Base-by-base conservation (phyloP, 2,113 vertebrate genomes). In the Vidua macroura region DNA sequence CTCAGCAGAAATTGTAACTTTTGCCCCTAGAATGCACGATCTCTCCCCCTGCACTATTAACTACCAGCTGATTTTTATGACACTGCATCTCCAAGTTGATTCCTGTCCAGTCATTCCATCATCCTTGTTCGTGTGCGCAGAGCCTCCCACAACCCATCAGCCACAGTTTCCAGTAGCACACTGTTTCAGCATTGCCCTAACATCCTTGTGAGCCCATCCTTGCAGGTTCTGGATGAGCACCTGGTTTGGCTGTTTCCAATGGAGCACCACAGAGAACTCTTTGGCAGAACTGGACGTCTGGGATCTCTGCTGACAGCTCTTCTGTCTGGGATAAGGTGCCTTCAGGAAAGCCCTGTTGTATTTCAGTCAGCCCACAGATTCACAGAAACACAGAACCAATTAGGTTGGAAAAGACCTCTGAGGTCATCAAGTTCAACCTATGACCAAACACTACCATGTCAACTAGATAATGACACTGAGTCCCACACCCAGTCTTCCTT, bases 21-120 rank as follows among this genome's bases (percentile, higher is more conserved):
- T 70, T 64, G n/a, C 18, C 21, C 25, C 21, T 1, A 7, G 27
- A 37, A 33, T 0, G 0, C 48, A 23, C 0, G 1, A 15, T 31
- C 67, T 67, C 2, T 0, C 3, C 3, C 15, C 8, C 1, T 14
- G 30, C 13, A 24, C 78, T 83, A 28, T 49, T 15, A 56, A 69
- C 60, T 4, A 2, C 41, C 18, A 31, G 73, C 18, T 15, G 11
- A 49, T 66, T 73, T 76, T 91, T 56, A 56, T 51, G 33, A 41
- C 6, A 11, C 9, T 10, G 1, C 17, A 66, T 53, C 63, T 90
- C 79, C 44, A 20, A 66, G 41, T 43, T 63, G 46, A 77, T 82
- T 82, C 66, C 67, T 35, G 25, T 43, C 44, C 28, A 43, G 20
- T 8, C 28, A 13, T 33, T 68, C 67, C 6, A 9, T 69, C 63